phyloP scores from a whole-genome alignment of 1,140 invertebrate genomes.

The Colletes latitarsis region DNA sequence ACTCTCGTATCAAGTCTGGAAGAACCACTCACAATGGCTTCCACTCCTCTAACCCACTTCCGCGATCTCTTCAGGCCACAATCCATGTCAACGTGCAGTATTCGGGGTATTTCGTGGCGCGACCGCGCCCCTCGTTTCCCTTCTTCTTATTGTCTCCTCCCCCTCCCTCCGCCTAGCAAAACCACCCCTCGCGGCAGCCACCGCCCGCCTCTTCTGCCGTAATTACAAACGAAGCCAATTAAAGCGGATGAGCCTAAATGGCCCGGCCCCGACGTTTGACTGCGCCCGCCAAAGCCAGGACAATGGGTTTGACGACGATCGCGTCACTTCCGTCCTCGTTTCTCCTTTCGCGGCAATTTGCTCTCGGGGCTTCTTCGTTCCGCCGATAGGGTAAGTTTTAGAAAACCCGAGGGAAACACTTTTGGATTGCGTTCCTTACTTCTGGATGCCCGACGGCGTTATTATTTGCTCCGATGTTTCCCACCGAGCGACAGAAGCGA shows the following conservation, averaged over 20 bases:
- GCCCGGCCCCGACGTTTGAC: slow-evolving; percentile 50
- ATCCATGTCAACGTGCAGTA: slow-evolving; percentile 37
- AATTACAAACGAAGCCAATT: slow-evolving; percentile 65
- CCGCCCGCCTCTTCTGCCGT: slow-evolving; percentile 26
- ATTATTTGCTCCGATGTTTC: not conserved
- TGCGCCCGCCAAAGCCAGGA: slow-evolving; percentile 33
- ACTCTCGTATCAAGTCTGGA: slow-evolving; percentile 41
- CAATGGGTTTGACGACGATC: slow-evolving; percentile 46
- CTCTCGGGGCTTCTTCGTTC: not conserved
- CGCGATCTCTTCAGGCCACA: slow-evolving; percentile 43
- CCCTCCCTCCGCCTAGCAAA: not conserved
- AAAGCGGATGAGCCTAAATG: slow-evolving; percentile 64
- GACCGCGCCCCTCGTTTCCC: not conserved
- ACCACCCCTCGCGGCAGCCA: slow-evolving; percentile 8
- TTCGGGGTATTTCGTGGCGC: slow-evolving; percentile 33
- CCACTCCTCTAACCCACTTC: slow-evolving; percentile 43
- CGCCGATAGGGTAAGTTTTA: not conserved
- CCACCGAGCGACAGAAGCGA: too few species aligned
- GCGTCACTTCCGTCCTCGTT: slow-evolving; percentile 41
- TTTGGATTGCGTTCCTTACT: not conserved
- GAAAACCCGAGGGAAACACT: not conserved
- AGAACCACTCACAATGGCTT: slow-evolving; percentile 48
- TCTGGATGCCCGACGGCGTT: not conserved
- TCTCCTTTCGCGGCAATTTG: slow-evolving; percentile 27
- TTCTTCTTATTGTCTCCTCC: slow-evolving; percentile 53